A percentile compares a stretch with the other conserved stretches of the same genome.
phyloP scores from a whole-genome alignment of 1,140 invertebrate species.

The Pteromalus puparum region DNA sequence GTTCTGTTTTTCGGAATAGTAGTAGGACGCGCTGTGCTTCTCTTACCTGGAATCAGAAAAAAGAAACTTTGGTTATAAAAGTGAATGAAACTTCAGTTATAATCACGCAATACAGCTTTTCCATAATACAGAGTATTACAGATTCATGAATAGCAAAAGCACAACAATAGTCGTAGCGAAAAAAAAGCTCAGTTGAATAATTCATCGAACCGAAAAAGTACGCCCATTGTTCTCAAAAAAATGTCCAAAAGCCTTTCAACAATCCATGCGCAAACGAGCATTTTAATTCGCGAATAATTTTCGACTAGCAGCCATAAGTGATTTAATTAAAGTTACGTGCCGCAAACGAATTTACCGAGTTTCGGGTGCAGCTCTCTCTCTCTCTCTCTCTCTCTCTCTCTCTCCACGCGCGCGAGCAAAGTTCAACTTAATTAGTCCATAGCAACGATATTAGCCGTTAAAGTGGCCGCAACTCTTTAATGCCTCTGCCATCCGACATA shows the following conservation, averaged over 20 bases:
- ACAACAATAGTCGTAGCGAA: no score
- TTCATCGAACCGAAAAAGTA: no score
- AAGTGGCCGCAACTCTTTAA: slow-evolving; percentile 50
- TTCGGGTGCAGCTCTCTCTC: neutral
- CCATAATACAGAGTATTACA: no score
- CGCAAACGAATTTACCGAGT: slow-evolving; percentile 47
- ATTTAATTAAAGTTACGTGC: slow-evolving; percentile 49
- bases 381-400: neutral
- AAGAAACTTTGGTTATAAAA: no score
- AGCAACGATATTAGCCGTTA: slow-evolving; percentile 44
- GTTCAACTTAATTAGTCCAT: slow-evolving; percentile 51
- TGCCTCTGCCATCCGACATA: neutral
- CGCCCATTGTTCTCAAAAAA: neutral
- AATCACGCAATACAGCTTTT: no score
- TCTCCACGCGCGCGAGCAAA: slow-evolving; percentile 21
- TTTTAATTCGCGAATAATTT: slow-evolving; percentile 42
- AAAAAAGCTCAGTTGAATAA: no score
- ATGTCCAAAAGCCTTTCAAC: neutral
- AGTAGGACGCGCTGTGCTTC: no score
- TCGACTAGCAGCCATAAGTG: slow-evolving; percentile 32
- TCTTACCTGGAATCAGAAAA: neutral
- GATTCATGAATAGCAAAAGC: no score
- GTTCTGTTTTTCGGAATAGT: neutral
- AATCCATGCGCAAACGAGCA: neutral
- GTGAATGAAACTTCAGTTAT: no score